phyloP scores from a whole-genome alignment of 2,888 invertebrate genomes.

The Hipparchia sbordonii region DNA sequence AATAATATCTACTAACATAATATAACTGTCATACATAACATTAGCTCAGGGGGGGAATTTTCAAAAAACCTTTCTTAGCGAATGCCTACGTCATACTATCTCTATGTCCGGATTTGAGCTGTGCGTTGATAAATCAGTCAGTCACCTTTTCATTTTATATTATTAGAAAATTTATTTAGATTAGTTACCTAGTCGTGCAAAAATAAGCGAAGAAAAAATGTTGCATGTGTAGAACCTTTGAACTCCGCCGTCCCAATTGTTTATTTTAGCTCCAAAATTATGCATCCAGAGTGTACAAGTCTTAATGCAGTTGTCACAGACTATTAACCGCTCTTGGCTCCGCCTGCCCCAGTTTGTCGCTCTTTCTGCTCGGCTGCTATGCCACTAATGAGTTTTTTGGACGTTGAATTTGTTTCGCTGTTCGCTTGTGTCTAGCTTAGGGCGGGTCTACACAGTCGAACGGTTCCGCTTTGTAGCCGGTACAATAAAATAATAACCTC shows the following conservation, averaged over 20 bases:
- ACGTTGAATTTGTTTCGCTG: slow-evolving; percentile 46
- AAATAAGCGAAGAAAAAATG: neutral
- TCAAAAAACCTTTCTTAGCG: no score
- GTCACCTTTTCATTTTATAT: no score
- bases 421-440: slow-evolving; percentile 36
- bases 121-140: no score
- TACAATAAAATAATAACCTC: no score
- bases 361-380: slow-evolving; percentile 45
- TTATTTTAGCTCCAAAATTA: slow-evolving; percentile 34
- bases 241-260: slow-evolving; percentile 24
- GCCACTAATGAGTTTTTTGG: slow-evolving; percentile 52
- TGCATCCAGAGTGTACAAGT: slow-evolving; percentile 37
- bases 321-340: slow-evolving; percentile 48
- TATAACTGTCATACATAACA: no score
- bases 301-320: slow-evolving; percentile 48
- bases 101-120: no score
- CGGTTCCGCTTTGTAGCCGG: neutral
- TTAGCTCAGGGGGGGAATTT: no score
- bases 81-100: no score
- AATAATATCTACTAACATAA: no score
- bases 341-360: slow-evolving; percentile 48
- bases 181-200: no score
- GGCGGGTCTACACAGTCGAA: neutral
- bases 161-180: no score
- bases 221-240: slow-evolving; percentile 19